Percentiles rank a stretch among this genome's conserved stretches.
These are phyloP conservation scores for Motacilla alba DNA, from an alignment of 2,113 vertebrate genomes.

Conservation along the genomic window DNA sequence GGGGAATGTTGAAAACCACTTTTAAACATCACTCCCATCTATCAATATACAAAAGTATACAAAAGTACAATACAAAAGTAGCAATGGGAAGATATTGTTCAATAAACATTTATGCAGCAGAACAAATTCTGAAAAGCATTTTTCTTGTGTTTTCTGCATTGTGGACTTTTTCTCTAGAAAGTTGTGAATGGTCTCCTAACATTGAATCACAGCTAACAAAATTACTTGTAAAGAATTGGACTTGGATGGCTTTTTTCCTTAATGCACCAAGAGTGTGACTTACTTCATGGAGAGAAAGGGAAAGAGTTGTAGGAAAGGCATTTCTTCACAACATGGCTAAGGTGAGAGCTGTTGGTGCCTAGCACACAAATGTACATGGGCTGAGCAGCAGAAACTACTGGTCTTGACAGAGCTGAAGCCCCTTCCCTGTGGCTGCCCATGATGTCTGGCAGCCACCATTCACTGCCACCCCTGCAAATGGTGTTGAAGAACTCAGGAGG, in stretches of 20 bases:
- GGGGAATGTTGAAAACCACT: neutral
- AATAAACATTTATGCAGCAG: neutral
- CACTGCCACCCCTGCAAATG: neutral
- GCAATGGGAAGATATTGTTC: neutral
- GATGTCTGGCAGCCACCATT: neutral
- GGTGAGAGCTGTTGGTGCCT: neutral
- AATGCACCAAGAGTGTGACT: neutral
- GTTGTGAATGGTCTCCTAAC: neutral
- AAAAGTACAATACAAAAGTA: too few species aligned
- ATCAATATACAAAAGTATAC: too few species aligned
- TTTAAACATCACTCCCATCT: neutral
- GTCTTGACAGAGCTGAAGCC: neutral
- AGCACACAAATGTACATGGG: neutral
- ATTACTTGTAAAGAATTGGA: neutral
- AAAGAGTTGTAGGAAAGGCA: neutral
- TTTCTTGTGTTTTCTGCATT: neutral
- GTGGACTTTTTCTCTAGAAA: neutral
- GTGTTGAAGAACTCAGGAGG: neutral
- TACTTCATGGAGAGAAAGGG: neutral
- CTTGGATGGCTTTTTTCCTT: neutral
- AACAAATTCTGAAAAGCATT: neutral
- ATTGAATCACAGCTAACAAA: neutral
- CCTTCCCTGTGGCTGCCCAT: neutral
- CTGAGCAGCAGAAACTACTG: neutral
- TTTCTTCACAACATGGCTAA: neutral